Evolutionary conservation across 2,797 vertebrate species (phyloP), one percentile per base, ranked within the genome.

Genomic region (Acrossocheilus wenchowensis): DNA sequence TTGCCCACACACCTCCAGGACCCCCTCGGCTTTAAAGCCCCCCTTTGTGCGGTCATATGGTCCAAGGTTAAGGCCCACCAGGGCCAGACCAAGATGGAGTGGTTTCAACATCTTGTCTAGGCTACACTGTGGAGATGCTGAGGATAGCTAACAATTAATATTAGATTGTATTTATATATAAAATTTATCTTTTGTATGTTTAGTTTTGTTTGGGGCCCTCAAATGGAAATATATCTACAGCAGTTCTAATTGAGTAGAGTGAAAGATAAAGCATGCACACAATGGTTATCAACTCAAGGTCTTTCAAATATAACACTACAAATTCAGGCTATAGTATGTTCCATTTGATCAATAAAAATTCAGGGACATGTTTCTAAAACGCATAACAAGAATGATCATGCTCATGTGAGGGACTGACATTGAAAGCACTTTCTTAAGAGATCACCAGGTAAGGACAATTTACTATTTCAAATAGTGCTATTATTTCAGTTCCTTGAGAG

Each of bases 1-100:
- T 94, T 93, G 90, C 90, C 93, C 94, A 92, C 93, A 94, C 94
- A 94, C 95, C 94, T 95, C 93, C 91, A 89, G 84, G 92, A 91
- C 68, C 90, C 89, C 81, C 84, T 54, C 71, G 48, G 81, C 11
- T 64, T 90, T 75, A 39, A 77, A 62, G 68, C 81, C 78, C 39
- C 50, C 43, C 36, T 48, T 66, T 50, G 41, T 64, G 41, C 4
- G 39, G 54, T 86, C 68, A 52, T 52, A 41, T 41, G 78, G 84
- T 86, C 94, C 95, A 97, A 97, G 97, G 97, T 98, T 97, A 98
- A 97, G 96, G 93, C 94, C 93, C 90, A 43, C 41, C 41, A 43
- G 41, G 41, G 41, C 41, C 41, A 66, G 68, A 86, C 54, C 69
- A 81, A 26, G 43, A 73, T 57, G 50, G 2, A 23, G 26, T n/a